phyloP scores from a whole-genome alignment of 2,797 vertebrate genomes.

The Dicrostonyx torquatus region DNA sequence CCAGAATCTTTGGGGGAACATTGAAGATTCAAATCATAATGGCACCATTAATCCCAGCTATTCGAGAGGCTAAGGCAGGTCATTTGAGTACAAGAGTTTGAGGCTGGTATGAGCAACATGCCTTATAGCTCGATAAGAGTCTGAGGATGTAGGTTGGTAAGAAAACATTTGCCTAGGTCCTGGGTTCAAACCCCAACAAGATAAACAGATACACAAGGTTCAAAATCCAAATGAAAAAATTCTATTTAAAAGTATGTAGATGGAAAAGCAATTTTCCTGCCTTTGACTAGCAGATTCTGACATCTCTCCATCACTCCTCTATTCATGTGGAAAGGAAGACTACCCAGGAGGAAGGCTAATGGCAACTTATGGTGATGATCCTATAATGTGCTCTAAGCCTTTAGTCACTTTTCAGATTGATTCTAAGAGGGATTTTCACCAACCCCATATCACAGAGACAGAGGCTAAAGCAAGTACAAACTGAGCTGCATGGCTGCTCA shows the following conservation, averaged over 20 bases:
- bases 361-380: not conserved
- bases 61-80: not conserved
- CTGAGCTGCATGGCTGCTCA: not conserved
- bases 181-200: not conserved
- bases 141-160: not conserved
- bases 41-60: not conserved
- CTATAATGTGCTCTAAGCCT: not conserved
- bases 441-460: not conserved
- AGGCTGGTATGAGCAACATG: not conserved
- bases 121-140: not conserved
- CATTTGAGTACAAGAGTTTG: not conserved
- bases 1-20: not conserved
- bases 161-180: not conserved
- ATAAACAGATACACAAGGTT: not conserved
- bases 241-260: not conserved
- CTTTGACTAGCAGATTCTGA: not conserved
- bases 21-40: not conserved
- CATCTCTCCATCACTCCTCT: not conserved
- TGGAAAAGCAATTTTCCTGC: not conserved
- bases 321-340: not conserved
- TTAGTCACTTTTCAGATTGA: not conserved
- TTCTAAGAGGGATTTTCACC: not conserved
- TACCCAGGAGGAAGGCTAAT: not conserved
- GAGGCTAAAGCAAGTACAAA: not conserved
- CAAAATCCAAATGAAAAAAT: constrained; percentile 7